A percentile compares a stretch with the other conserved stretches of the same genome.
phyloP scores from a whole-genome alignment of 2,113 vertebrate genomes.

The Leptosomus discolor region DNA sequence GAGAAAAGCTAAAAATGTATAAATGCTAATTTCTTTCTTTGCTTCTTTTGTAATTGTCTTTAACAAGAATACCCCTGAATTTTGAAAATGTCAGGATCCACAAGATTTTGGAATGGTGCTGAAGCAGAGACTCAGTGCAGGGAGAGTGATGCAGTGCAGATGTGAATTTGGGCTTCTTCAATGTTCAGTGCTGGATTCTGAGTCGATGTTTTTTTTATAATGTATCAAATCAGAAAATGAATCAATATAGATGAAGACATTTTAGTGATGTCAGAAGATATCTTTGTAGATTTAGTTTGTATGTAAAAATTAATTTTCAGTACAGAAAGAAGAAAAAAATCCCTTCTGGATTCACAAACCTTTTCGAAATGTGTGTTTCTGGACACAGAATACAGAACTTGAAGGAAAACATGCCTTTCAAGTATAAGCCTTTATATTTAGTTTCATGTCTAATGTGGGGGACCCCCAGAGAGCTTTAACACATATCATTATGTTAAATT shows the following conservation, averaged over 20 bases:
- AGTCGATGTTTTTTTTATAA: slow-evolving; percentile 10
- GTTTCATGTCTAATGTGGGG: background rate
- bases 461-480: background rate
- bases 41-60: slow-evolving; percentile 45
- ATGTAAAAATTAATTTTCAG: slow-evolving; percentile 32
- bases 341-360: background rate
- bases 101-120: background rate
- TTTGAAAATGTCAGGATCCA: background rate
- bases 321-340: background rate
- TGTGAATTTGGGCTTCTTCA: slow-evolving; percentile 5
- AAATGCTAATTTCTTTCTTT: slow-evolving; percentile 43
- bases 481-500: background rate
- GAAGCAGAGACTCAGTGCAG: background rate
- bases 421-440: slow-evolving; percentile 7
- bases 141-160: slow-evolving; percentile 33
- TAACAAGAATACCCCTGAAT: background rate
- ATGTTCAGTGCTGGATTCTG: background rate
- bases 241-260: slow-evolving; percentile 38
- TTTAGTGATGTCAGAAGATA: slow-evolving; percentile 11
- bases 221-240: slow-evolving; percentile 27
- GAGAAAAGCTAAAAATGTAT: slow-evolving; percentile 51
- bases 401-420: background rate
- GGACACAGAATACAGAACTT: background rate
- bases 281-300: background rate
- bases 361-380: slow-evolving; percentile 1